Percentiles rank a stretch among this genome's conserved stretches.
Conservation (phyloP, 2,113 vertebrate genomes). For the Atrichornis clamosus region DNA sequence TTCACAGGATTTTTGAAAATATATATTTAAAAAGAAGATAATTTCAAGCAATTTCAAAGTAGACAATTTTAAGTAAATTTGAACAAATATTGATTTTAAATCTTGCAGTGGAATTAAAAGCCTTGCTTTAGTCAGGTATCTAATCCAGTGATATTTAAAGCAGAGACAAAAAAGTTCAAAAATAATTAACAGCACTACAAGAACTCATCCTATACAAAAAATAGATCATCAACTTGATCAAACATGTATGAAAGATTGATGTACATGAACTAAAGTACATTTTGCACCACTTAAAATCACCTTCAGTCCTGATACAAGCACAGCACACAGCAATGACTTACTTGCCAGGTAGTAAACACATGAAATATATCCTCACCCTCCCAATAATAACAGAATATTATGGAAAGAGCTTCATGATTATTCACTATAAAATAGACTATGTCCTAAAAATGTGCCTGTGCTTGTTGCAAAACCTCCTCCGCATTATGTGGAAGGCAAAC, state of each 20-base stretch:
- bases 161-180: background rate
- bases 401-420: background rate
- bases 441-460: background rate
- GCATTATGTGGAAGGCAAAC: background rate
- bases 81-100: background rate
- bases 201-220: background rate
- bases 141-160: background rate
- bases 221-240: rapidly evolving
- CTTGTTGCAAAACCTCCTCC: background rate
- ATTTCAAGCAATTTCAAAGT: background rate
- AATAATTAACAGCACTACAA: background rate
- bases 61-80: background rate
- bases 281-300: background rate
- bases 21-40: background rate
- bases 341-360: background rate
- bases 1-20: background rate
- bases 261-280: background rate
- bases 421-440: background rate
- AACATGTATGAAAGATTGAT: background rate
- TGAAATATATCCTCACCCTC: background rate
- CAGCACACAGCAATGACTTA: background rate
- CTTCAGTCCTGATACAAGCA: background rate
- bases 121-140: background rate
- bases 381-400: background rate
- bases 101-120: background rate